Conservation (phyloP, 2,113 vertebrate species). For the Paedocypris sp. region DNA sequence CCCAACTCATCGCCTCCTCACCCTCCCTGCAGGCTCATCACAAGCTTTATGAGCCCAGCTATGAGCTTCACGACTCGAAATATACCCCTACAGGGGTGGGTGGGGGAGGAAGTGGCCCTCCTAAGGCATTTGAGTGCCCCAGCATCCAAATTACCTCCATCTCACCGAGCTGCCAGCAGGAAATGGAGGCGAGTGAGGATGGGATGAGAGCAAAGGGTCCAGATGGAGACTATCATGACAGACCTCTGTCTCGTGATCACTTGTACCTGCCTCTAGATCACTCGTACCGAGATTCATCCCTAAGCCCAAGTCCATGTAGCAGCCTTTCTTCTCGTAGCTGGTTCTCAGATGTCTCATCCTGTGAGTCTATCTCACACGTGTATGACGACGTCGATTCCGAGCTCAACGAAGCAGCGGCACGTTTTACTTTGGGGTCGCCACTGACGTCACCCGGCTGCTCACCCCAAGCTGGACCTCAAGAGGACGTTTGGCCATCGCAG, state of each 20-base stretch:
- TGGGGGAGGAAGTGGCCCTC: slow-evolving; percentile 57
- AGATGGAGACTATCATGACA: slow-evolving; percentile 82
- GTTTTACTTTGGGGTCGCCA: slow-evolving; percentile 86
- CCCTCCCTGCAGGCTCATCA: slow-evolving; percentile 73
- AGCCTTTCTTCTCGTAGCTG: slow-evolving; percentile 93
- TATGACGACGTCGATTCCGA: slow-evolving; percentile 95
- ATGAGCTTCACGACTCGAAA: slow-evolving; percentile 71
- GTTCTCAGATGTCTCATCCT: slow-evolving; percentile 96
- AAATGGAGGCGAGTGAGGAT: slow-evolving; percentile 75
- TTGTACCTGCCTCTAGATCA: slow-evolving; percentile 93
- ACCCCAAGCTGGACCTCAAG: slow-evolving; percentile 67
- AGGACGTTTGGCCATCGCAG: slow-evolving; percentile 67
- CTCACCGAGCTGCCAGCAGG: slow-evolving; percentile 95
- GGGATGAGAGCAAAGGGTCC: slow-evolving; percentile 74
- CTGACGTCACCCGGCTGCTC: slow-evolving; percentile 83
- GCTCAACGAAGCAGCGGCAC: slow-evolving; percentile 90
- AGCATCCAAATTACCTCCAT: slow-evolving; percentile 98
- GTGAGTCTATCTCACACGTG: slow-evolving; percentile 92
- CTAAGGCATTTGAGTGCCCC: slow-evolving; percentile 92
- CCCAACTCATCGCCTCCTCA: slow-evolving; percentile 71
- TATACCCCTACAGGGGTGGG: slow-evolving; percentile 58
- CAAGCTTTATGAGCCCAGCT: slow-evolving; percentile 68
- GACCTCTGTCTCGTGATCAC: slow-evolving; percentile 84
- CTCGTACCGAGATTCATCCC: slow-evolving; percentile 84
- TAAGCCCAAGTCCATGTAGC: slow-evolving; percentile 93